Base-by-base conservation (phyloP, 2,113 vertebrate species). In the Gymnorhina tibicen region DNA sequence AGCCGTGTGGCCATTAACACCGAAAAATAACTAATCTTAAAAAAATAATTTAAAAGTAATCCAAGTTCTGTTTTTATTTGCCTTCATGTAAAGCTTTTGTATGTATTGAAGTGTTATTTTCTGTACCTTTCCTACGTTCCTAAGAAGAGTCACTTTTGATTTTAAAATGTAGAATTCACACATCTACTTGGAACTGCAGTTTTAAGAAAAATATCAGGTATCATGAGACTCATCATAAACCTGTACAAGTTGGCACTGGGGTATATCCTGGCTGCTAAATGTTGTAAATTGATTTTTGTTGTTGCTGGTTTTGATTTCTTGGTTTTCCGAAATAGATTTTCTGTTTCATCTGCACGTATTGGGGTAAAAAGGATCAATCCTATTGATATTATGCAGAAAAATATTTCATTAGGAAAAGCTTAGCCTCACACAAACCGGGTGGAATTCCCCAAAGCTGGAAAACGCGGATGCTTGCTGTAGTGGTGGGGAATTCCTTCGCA, bases 121-220 rank as follows among this genome's bases (percentile, higher is more conserved):
- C 62, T 73, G 74, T 84, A 44, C 47, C 86, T 92, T 62, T 81
- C 24, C 24, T 72, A 33, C 32, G 13, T 68, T 68, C 13, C n/a
- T 72, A 32, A 69, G 52, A 84, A 42, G 55, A 83, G 42, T 58
- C 7, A 26, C 16, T 85, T 63, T 75, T 42, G 59, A 67, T 93
- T 80, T 82, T 37, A 55, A 89, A 87, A 75, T 79, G 52, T 74
- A 35, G 60, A 83, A 83, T 97, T 96, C 87, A 62, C 91, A 94
- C 81, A 30, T 92, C 41, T 85, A 11, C 46, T 85, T 79, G 95
- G 83, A 95, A 84, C n/a, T 66, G 44, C 47, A 62, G 70, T 76
- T 95, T 60, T 58, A 85, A 70, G 91, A 91, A 87, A 90, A 94
- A 74, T 82, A 89, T 5, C 87, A 96, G 46, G 62, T 90, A 87